phyloP scores from a whole-genome alignment of 2,888 invertebrate species.

The Agrochola lychnidis region DNA sequence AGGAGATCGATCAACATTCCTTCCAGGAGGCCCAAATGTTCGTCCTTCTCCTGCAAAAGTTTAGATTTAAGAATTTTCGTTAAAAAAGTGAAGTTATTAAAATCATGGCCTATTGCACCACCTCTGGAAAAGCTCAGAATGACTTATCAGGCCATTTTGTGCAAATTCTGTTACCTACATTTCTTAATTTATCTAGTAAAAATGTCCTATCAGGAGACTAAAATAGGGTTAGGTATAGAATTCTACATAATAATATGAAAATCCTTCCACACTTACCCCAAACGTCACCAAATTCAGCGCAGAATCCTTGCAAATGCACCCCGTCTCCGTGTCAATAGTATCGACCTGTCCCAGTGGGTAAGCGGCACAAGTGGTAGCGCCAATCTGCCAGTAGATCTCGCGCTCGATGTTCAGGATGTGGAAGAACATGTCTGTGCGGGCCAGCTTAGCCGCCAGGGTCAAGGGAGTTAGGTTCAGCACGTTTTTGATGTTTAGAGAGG shows the following conservation, averaged over 20 bases:
- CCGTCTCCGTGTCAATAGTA: slow-evolving; percentile 97
- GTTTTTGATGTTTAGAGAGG: slow-evolving; percentile 96
- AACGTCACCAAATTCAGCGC: slow-evolving; percentile 98
- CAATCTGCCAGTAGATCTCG: slow-evolving; percentile 99
- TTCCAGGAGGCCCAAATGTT: slow-evolving; percentile 98
- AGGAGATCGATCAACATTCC: slow-evolving; percentile 98
- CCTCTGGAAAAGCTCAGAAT: too few species aligned
- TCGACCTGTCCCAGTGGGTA: slow-evolving; percentile 98
- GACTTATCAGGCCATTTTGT: neutral
- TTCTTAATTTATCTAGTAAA: too few species aligned
- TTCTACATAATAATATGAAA: neutral
- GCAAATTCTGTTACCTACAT: neutral
- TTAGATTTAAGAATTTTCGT: neutral
- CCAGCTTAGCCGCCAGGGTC: slow-evolving; percentile 98
- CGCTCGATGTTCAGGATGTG: slow-evolving; percentile 98
- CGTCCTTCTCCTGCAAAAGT: slow-evolving; percentile 95
- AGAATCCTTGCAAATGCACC: slow-evolving; percentile 98
- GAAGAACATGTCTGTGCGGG: slow-evolving; percentile 98
- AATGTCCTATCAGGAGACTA: neutral
- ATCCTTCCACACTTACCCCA: slow-evolving; percentile 92
- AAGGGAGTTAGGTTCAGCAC: slow-evolving; percentile 96
- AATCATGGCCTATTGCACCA: neutral
- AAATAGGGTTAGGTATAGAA: neutral
- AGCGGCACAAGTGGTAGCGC: slow-evolving; percentile 98
- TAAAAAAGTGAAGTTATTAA: too few species aligned